Conservation (phyloP, 2,797 vertebrate species). For the Aulostomus chinensis region DNA sequence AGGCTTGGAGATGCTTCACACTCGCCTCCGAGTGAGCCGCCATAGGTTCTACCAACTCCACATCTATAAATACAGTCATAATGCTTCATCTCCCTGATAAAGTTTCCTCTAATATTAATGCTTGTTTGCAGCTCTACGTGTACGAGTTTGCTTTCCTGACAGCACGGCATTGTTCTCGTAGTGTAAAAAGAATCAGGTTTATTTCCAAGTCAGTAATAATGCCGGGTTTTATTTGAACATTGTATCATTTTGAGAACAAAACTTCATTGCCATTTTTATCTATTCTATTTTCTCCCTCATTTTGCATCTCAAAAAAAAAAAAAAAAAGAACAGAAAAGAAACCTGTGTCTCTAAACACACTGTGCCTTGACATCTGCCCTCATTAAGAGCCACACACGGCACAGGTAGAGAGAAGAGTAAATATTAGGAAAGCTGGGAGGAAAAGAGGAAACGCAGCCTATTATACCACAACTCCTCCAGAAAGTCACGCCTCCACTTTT, state of each 20-base stretch:
- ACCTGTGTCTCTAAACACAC: conserved; percentile 50
- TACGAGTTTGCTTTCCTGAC: conserved; percentile 19
- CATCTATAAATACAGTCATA: not conserved
- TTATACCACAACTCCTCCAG: conserved; percentile 61
- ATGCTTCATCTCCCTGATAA: not conserved
- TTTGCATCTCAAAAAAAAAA: conserved; percentile 49
- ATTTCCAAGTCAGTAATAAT: conserved; percentile 39
- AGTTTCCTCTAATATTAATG: no score
- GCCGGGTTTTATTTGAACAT: conserved; percentile 43
- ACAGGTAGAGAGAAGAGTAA: conserved; percentile 56
- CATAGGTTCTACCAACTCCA: not conserved
- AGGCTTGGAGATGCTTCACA: conserved; percentile 61
- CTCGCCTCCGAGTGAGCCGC: conserved; percentile 29
- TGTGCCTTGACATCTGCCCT: conserved; percentile 74
- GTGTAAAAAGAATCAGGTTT: conserved; percentile 40
- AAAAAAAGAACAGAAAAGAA: no score
- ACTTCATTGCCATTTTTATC: conserved; percentile 53
- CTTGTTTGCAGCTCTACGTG: conserved; percentile 7
- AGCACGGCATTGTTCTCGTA: conserved; percentile 36
- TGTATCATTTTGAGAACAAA: conserved; percentile 42
- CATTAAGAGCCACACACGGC: conserved; percentile 66
- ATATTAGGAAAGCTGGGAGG: conserved; percentile 62
- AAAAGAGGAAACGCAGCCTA: conserved; percentile 60
- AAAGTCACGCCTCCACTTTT: conserved; percentile 68
- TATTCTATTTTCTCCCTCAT: conserved; percentile 57